Conservation (phyloP, 2,888 invertebrate genomes). For the Leptinotarsa tumamoca region DNA sequence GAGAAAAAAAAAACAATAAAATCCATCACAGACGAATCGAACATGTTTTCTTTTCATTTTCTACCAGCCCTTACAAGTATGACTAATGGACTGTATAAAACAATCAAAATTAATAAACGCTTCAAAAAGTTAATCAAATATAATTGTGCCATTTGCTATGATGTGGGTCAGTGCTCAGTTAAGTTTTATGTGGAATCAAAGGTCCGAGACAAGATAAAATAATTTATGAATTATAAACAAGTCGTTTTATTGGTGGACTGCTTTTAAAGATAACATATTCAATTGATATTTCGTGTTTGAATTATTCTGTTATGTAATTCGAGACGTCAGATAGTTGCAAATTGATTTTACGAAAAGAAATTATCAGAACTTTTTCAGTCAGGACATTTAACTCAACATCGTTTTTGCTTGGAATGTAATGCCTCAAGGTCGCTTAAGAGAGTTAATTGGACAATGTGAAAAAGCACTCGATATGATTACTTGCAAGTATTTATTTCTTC, state of each 20-base stretch:
- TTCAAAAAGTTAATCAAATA: slow-evolving; percentile 3
- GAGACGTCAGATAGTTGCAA: not conserved
- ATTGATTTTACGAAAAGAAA: not conserved
- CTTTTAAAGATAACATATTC: not conserved
- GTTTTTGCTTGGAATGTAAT: not conserved
- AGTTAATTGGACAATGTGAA: too few species aligned
- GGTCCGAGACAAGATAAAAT: slow-evolving; percentile 17
- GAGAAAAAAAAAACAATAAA: not conserved
- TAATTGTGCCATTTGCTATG: slow-evolving; percentile 14
- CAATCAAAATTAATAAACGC: slow-evolving; percentile 18
- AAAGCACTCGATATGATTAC: too few species aligned
- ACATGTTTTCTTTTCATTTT: not conserved
- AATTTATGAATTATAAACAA: slow-evolving; percentile 15
- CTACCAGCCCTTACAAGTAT: not conserved
- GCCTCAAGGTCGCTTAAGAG: too few species aligned
- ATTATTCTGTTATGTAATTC: slow-evolving; percentile 13
- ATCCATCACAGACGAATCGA: not conserved
- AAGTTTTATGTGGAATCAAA: slow-evolving; percentile 23
- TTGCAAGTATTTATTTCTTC: too few species aligned
- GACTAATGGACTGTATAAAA: slow-evolving; percentile 2
- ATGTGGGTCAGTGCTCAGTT: slow-evolving; percentile 24
- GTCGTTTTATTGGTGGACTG: not conserved
- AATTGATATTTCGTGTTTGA: slow-evolving; percentile 6
- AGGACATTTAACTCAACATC: not conserved
- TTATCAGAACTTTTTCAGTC: not conserved